Evolutionary conservation across 1,140 invertebrate species (phyloP), one percentile per base, ranked within the genome.

Genomic region (Catajapyx aquilonaris): DNA sequence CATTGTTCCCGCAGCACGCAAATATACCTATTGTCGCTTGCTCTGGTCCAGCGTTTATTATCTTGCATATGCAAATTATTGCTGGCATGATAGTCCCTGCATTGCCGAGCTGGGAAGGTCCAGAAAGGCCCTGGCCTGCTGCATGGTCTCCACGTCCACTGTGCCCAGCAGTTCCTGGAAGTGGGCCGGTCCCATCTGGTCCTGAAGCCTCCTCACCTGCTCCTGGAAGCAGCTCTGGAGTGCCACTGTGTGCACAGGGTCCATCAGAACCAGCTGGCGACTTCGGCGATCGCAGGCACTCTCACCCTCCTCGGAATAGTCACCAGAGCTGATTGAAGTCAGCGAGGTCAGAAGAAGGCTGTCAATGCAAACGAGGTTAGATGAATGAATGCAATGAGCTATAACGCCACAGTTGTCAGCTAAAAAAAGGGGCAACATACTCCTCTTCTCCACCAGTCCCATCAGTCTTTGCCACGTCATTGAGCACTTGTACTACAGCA

Each of bases 401-500:
- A 40, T 31, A 28, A 31, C 17, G 25, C 13, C n/a, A 39, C 35
- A 9, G 20, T 10, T 9, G 34, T n/a, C n/a, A n/a, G n/a, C n/a
- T n/a, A n/a, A n/a, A n/a, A n/a, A n/a, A n/a, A n/a, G n/a, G n/a
- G n/a, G n/a, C n/a, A n/a, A 63, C 72, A 73, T 61, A 81, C 76
- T 80, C 75, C 31, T 71, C 54, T 47, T 65, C 65, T 45, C 52
- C 53, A 11, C 70, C 71, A 42, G 62, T 66, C 11, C 81, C 73
- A 46, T 81, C 76, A 34, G 61, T 65, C 48, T 69, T 73, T 50
- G 70, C 76, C 33, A 93, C 71, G 53, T 94, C 87, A 58, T 87
- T 81, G 28, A 94, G 56, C 5, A 80, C 72, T 60, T 88, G 80
- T 20, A 78, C 69, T 45, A 90, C 70, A 47, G 74, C 69, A 31